Percentiles rank a stretch among this genome's conserved stretches.
Evolutionary conservation across 2,888 invertebrate genomes (phyloP).

Genomic region (Oxyteleia sp.): DNA sequence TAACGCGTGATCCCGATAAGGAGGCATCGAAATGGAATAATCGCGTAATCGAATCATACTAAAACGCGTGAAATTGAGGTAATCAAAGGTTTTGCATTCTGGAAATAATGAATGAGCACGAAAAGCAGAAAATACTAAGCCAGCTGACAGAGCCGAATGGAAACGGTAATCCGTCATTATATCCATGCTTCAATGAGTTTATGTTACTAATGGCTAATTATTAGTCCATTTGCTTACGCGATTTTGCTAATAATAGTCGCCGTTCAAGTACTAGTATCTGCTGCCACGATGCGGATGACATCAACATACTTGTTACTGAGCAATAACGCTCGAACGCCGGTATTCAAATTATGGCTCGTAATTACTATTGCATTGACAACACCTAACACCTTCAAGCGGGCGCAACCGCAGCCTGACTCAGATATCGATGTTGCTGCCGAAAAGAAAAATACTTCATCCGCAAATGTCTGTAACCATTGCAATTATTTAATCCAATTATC

Average conservation of each 20-base stretch:
- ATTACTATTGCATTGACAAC: constrained; percentile 81
- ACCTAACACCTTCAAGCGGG: constrained; percentile 76
- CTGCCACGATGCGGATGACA: constrained; percentile 47
- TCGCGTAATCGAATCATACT: constrained; percentile 66
- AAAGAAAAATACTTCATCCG: neutral
- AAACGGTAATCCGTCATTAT: constrained; percentile 82
- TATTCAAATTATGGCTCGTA: constrained; percentile 81
- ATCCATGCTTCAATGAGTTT: constrained; percentile 73
- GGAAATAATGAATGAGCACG: constrained; percentile 73
- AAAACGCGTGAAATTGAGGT: constrained; percentile 67
- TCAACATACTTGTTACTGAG: constrained; percentile 57
- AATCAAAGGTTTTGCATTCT: constrained; percentile 71
- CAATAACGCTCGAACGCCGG: constrained; percentile 70
- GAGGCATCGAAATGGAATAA: constrained; percentile 48
- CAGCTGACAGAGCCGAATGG: constrained; percentile 67
- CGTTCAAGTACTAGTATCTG: constrained; percentile 80
- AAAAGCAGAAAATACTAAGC: constrained; percentile 72
- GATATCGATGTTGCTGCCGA: neutral
- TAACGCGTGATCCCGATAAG: constrained; percentile 32
- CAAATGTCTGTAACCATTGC: neutral
- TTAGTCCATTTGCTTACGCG: constrained; percentile 84
- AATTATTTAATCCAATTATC: constrained; percentile 32
- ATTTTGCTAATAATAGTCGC: constrained; percentile 83
- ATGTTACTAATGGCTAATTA: constrained; percentile 82
- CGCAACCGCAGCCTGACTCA: neutral